Evolutionary conservation across 2,888 invertebrate species (phyloP).

Genomic region (Erebia aethiops): DNA sequence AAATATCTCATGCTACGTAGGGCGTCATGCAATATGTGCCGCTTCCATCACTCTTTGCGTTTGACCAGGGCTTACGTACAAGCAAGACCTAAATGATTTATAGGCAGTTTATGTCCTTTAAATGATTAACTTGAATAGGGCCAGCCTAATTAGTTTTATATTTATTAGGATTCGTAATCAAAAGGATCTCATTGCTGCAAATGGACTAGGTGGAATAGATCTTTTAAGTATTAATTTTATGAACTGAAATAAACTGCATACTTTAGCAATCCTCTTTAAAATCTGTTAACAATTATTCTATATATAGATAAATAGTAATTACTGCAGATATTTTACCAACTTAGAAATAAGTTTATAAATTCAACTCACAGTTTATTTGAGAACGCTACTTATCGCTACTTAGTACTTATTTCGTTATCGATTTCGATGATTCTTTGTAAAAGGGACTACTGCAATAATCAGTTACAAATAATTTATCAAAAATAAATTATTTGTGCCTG

Average conservation of each 20-base stretch:
- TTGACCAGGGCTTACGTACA: slow-evolving; percentile 24
- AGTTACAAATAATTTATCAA: too few species aligned
- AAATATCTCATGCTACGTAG: too few species aligned
- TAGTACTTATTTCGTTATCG: too few species aligned
- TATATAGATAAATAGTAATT: too few species aligned
- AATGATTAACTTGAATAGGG: slow-evolving; percentile 35
- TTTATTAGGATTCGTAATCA: slow-evolving; percentile 20
- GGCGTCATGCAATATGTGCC: background rate
- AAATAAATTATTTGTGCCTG: too few species aligned
- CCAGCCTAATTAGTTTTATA: slow-evolving; percentile 35
- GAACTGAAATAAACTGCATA: slow-evolving; percentile 14
- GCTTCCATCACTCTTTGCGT: background rate
- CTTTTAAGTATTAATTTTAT: slow-evolving; percentile 14
- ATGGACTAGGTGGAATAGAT: slow-evolving; percentile 7
- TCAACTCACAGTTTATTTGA: too few species aligned
- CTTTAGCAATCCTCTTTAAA: background rate
- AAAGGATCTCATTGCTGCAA: slow-evolving; percentile 17
- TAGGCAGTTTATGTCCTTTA: slow-evolving; percentile 39
- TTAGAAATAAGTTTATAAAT: too few species aligned
- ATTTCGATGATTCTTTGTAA: too few species aligned
- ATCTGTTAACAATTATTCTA: too few species aligned
- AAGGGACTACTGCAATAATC: too few species aligned
- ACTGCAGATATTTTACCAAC: too few species aligned
- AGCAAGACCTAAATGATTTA: slow-evolving; percentile 60
- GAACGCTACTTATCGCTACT: too few species aligned